Conservation (phyloP, 2,113 vertebrate species). For the Myotis brandtii region DNA sequence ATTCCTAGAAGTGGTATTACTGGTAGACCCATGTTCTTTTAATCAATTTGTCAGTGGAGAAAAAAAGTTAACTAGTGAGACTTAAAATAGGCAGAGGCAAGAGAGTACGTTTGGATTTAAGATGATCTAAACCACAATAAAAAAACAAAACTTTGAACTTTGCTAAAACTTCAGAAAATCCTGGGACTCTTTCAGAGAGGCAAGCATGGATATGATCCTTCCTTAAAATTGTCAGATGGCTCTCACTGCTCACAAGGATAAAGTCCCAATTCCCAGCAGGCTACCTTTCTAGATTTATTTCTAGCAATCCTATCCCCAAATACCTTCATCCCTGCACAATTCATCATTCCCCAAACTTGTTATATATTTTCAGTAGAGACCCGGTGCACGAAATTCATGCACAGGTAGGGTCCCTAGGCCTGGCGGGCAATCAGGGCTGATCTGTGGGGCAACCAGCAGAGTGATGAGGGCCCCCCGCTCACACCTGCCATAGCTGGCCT, state of each 20-base stretch:
- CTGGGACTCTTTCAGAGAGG: neutral
- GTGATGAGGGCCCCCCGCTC: too few species aligned
- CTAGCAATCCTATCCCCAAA: neutral
- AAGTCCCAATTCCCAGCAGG: neutral
- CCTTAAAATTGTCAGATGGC: neutral
- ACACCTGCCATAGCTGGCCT: too few species aligned
- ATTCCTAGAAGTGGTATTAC: too few species aligned
- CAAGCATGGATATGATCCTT: neutral
- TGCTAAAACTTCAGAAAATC: constrained; percentile 20
- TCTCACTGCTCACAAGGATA: neutral
- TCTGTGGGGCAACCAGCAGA: too few species aligned
- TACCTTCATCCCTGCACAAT: neutral
- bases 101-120: neutral
- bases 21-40: neutral
- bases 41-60: neutral
- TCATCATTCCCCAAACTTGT: neutral
- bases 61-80: neutral
- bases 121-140: neutral
- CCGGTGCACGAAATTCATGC: too few species aligned
- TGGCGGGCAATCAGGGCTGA: too few species aligned
- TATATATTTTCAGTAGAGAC: neutral
- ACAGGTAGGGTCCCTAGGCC: too few species aligned
- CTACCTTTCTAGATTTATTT: neutral
- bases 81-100: neutral
- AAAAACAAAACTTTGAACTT: neutral